Conservation (phyloP, 2,888 invertebrate species). For the Venusia cambrica region DNA sequence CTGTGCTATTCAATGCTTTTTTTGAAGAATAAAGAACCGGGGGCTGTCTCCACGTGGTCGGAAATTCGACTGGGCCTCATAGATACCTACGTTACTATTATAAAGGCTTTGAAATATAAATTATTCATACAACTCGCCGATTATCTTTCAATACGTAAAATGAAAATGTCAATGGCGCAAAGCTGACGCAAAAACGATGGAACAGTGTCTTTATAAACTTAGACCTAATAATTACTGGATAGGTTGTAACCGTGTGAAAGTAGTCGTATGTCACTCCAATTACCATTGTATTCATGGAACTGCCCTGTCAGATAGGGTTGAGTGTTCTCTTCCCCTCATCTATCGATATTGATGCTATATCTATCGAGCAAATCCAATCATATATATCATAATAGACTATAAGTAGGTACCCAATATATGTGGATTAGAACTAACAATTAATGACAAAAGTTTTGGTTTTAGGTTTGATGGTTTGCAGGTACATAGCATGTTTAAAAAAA, state of each 20-base stretch:
- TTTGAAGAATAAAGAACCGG: conserved; percentile 35
- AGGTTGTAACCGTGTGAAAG: conserved; percentile 65
- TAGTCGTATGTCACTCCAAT: conserved; percentile 63
- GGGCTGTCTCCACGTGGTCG: conserved; percentile 65
- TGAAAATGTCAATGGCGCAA: conserved; percentile 45
- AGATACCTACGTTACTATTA: conserved; percentile 32
- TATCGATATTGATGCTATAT: conserved; percentile 34
- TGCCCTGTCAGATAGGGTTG: conserved; percentile 48
- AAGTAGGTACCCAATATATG: not conserved
- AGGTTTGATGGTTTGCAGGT: too few relatives aligned
- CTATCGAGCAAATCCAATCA: conserved; percentile 8
- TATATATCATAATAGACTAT: not conserved
- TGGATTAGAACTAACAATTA: not conserved
- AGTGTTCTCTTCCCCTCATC: conserved; percentile 7
- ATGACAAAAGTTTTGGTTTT: too few relatives aligned
- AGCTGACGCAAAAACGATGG: conserved; percentile 34
- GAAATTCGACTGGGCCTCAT: conserved; percentile 51
- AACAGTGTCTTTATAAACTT: conserved; percentile 32
- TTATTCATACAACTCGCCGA: conserved; percentile 28
- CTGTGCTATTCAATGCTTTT: conserved; percentile 68
- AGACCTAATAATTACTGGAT: conserved; percentile 40
- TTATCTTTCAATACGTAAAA: conserved; percentile 28
- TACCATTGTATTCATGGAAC: conserved; percentile 64
- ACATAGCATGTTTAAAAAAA: too few relatives aligned
- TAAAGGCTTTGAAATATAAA: conserved; percentile 14